Evolutionary conservation across 2,888 invertebrate genomes (phyloP), one percentile per base, ranked within the genome.

Genomic region (Phyllotreta cruciferae): DNA sequence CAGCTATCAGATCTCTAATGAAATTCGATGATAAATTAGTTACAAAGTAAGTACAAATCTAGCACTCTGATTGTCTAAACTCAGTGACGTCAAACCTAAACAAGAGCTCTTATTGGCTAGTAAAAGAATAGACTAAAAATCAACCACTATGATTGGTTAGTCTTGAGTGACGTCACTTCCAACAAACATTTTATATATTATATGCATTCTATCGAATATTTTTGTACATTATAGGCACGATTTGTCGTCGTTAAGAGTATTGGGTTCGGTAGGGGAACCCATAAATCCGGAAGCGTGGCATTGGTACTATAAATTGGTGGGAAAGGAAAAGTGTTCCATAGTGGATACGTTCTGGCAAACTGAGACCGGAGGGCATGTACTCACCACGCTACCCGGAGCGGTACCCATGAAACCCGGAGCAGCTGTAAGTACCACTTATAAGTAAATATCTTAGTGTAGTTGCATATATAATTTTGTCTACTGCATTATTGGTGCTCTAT

Each of bases 271-370:
- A 0, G 99, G 99, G 0, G 99, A 99, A 80, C 99, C 99, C 0
- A 99, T 99, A 70, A 99, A 99, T 82, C 92, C 97, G 0, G 98
- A 98, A 80, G 98, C 98, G 0, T 98, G 98, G 98, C 80, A 92
- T 53, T 98, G 98, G 98, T 98, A 96, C 81, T 91, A 96, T 80
- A 86, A 89, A 71, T 77, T 90, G 36, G 87, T 97, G 34, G 97
- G 97, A 3, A 86, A 88, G 66, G 87, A 88, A 50, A 88, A 87
- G 68, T 95, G 95, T 81, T 94, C 97, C 60, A 92, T 99, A 76
- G 94, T 93, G 0, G 99, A 99, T 79, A 99, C 99, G 0, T 99
- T 96, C 83, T 99, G 98, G 98, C 99, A 99, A 83, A 99, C 99
- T 0, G 99, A 99, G 85, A 99, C 98, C 4, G 98, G 98, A 6